Conservation (phyloP, 1,140 invertebrate species). For the Paraescarpia echinospica region DNA sequence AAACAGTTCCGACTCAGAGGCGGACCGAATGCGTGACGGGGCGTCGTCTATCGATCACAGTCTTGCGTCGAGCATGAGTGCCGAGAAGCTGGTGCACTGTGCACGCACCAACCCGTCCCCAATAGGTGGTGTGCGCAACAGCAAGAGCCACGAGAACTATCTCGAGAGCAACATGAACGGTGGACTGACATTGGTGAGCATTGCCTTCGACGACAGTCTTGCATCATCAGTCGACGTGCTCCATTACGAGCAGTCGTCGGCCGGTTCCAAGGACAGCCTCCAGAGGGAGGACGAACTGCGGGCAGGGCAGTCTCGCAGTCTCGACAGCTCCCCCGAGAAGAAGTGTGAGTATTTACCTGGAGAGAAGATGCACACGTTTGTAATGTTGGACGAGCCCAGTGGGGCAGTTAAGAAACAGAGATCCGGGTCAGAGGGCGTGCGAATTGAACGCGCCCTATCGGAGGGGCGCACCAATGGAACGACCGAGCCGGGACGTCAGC, state of each 20-base stretch:
- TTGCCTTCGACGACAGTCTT: slow-evolving; percentile 84
- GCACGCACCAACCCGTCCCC: not conserved
- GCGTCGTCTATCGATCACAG: not conserved
- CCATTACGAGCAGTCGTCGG: slow-evolving; percentile 70
- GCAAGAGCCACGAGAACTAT: slow-evolving; percentile 56
- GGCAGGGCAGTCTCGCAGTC: slow-evolving; percentile 59
- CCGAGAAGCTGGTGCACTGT: slow-evolving; percentile 3
- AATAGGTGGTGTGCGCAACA: slow-evolving; percentile 41
- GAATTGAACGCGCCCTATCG: too few species aligned
- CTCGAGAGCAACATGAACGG: slow-evolving; percentile 38
- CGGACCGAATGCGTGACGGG: not conserved
- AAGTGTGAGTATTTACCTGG: slow-evolving; percentile 52
- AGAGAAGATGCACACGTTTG: slow-evolving; percentile 65
- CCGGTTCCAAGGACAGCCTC: slow-evolving; percentile 27
- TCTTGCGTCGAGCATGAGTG: not conserved
- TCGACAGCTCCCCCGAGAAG: slow-evolving; percentile 65
- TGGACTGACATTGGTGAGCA: slow-evolving; percentile 58
- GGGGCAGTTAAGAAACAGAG: not conserved
- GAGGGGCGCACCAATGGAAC: slow-evolving; percentile 15
- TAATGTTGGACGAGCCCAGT: slow-evolving; percentile 41
- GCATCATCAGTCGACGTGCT: slow-evolving; percentile 89
- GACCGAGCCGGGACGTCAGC: not conserved
- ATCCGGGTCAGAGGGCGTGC: not conserved
- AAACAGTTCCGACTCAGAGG: not conserved
- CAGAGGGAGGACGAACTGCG: slow-evolving; percentile 26